Base-by-base conservation (phyloP, 2,888 invertebrate species). In the Pemphredon lugubris region DNA sequence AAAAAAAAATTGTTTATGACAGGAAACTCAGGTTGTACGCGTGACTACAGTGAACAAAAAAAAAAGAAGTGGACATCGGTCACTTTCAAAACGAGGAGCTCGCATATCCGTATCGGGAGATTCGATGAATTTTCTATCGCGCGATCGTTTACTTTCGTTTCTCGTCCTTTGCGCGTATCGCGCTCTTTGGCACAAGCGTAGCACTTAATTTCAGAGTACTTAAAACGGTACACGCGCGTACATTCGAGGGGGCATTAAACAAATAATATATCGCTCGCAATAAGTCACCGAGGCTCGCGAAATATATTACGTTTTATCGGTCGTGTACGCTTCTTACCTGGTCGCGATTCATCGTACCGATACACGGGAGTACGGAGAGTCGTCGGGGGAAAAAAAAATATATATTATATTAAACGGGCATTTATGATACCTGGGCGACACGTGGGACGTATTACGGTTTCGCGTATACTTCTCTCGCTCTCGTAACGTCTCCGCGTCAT, bases 381-480 rank as follows among this genome's bases (percentile, higher is more conserved):
- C 34, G n/a, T 26, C 11, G 4, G n/a, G n/a, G n/a, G n/a, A n/a
- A 5, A 16, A 0, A 40, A 18, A 40, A 40, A 16, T 18, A 40
- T 53, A 53, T 26, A n/a, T n/a, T n/a, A n/a, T n/a, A n/a, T 9
- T 13, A 23, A 40, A 40, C 26, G 23, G n/a, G 18, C 54, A 42
- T 42, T 54, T 42, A 54, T 54, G 54, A 54, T 54, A 42, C 42
- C n/a, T 23, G 18, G 34, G n/a, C 34, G 20, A 4, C 20, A 34
- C 20, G 20, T 30, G 30, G 30, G 30, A 42, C 32, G 30, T 44
- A 44, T 20, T 42, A 18, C 55, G 20, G 13, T 20, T n/a, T 26
- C n/a, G 11, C 16, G 2, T 26, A n/a, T n/a, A n/a, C 50, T 39
- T 23, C 42, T 23, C 42, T 11, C 16, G 26, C 32, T 60, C 60